Percentiles rank a stretch among this genome's conserved stretches.
phyloP scores from a whole-genome alignment of 2,888 invertebrate species.

The Stomorhina lunata region DNA sequence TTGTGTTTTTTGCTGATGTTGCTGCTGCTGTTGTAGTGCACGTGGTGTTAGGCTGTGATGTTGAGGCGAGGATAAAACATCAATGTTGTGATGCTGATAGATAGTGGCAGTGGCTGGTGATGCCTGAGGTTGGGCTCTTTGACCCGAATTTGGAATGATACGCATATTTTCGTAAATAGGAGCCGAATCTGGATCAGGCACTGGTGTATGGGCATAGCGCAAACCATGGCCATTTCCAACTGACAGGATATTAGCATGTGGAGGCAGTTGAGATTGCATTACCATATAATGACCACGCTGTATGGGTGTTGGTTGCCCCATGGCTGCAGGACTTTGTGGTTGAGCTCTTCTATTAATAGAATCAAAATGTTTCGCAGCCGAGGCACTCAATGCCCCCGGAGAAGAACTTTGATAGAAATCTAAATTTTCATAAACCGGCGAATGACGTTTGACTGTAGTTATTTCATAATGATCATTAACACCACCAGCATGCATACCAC shows the following conservation, averaged over 20 bases:
- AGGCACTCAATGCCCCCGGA: background rate
- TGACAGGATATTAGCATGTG: slow-evolving; percentile 19
- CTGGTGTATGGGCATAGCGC: slow-evolving; percentile 80
- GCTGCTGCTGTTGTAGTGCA: slow-evolving; percentile 32
- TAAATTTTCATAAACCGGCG: slow-evolving; percentile 90
- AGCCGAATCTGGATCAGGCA: slow-evolving; percentile 81
- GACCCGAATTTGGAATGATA: slow-evolving; percentile 82
- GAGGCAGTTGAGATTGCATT: slow-evolving; percentile 75
- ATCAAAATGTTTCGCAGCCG: slow-evolving; percentile 75
- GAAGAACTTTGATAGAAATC: slow-evolving; percentile 84
- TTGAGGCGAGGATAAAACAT: slow-evolving; percentile 55
- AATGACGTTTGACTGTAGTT: slow-evolving; percentile 60
- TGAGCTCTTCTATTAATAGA: slow-evolving; percentile 85
- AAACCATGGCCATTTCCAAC: slow-evolving; percentile 74
- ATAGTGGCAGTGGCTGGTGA: slow-evolving; percentile 78
- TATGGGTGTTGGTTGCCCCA: slow-evolving; percentile 75
- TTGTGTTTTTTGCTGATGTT: slow-evolving; percentile 37
- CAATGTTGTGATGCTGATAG: slow-evolving; percentile 73
- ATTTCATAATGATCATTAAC: slow-evolving; percentile 40
- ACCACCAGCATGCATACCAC: slow-evolving; percentile 6
- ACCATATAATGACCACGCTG: slow-evolving; percentile 80
- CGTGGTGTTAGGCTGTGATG: slow-evolving; percentile 47
- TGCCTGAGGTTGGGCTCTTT: slow-evolving; percentile 80
- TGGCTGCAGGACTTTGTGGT: slow-evolving; percentile 86
- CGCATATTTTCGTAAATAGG: slow-evolving; percentile 83